Conservation (phyloP, 2,888 invertebrate genomes). For the Orchestes rusci region DNA sequence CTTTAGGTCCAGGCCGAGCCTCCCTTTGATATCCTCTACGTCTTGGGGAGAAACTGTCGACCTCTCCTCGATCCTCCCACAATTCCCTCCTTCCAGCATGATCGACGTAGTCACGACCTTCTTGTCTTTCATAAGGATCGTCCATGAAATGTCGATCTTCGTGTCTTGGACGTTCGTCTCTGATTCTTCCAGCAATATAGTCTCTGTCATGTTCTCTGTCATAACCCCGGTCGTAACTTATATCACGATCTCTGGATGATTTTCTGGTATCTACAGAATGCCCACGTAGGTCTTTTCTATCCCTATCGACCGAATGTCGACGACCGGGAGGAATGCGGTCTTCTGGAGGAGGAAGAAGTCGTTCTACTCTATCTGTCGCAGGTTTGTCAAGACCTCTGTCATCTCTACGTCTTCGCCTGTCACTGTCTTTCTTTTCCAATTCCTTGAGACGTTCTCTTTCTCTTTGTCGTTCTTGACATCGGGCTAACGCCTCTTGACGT, state of each 20-base stretch:
- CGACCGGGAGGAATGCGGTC: slow-evolving; percentile 49
- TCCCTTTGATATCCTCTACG: slow-evolving; percentile 21
- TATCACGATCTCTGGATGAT: slow-evolving; percentile 28
- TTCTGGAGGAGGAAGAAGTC: slow-evolving; percentile 56
- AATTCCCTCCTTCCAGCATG: slow-evolving; percentile 39
- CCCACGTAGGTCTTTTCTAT: slow-evolving; percentile 31
- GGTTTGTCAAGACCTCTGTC: slow-evolving; percentile 57
- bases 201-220: slow-evolving; percentile 38
- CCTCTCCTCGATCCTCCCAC: slow-evolving; percentile 40
- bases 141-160: slow-evolving; percentile 44
- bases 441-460: slow-evolving; percentile 48
- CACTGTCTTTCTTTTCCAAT: slow-evolving; percentile 48
- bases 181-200: slow-evolving; percentile 34
- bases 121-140: slow-evolving; percentile 39
- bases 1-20: slow-evolving; percentile 14
- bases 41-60: slow-evolving; percentile 35
- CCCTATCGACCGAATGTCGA: slow-evolving; percentile 44
- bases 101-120: slow-evolving; percentile 37
- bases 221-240: slow-evolving; percentile 14
- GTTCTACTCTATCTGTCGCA: slow-evolving; percentile 49
- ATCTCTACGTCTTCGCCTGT: slow-evolving; percentile 48
- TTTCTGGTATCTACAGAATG: slow-evolving; percentile 20
- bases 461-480: slow-evolving; percentile 57
- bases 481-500: slow-evolving; percentile 55
- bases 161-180: slow-evolving; percentile 39